Evolutionary conservation across 1,140 invertebrate species (phyloP).

Genomic region (Drosophila chauvacae): DNA sequence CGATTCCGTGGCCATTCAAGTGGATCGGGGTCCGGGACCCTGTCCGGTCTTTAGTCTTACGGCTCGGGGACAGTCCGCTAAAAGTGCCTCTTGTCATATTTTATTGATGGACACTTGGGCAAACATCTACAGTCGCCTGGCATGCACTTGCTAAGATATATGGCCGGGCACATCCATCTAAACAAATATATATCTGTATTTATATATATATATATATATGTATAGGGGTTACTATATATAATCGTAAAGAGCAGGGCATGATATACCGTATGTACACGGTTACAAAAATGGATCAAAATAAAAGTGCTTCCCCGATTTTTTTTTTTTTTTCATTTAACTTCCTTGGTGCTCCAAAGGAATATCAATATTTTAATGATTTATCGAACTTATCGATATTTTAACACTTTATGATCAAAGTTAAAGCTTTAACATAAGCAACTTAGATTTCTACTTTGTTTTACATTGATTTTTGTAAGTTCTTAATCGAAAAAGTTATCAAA

Average conservation of each 20-base stretch:
- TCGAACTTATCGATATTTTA: background rate
- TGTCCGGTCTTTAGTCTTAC: conserved; percentile 21
- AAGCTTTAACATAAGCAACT: no score
- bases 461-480: no score
- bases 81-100: conserved; percentile 57
- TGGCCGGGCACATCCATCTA: conserved; percentile 13
- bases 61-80: conserved; percentile 35
- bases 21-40: conserved; percentile 1
- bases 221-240: conserved; percentile 6
- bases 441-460: no score
- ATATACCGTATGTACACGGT: background rate
- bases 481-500: no score
- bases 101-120: conserved; percentile 64
- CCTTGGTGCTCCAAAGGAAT: background rate
- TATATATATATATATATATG: background rate
- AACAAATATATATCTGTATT: conserved; percentile 23
- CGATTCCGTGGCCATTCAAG: conserved; percentile 22
- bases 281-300: background rate
- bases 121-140: conserved; percentile 36
- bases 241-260: conserved; percentile 10
- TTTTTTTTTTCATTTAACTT: background rate
- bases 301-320: background rate
- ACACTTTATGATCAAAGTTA: background rate
- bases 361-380: background rate
- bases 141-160: conserved; percentile 46